Conservation (phyloP, 2,113 vertebrate species). For the Chunga burmeisteri region DNA sequence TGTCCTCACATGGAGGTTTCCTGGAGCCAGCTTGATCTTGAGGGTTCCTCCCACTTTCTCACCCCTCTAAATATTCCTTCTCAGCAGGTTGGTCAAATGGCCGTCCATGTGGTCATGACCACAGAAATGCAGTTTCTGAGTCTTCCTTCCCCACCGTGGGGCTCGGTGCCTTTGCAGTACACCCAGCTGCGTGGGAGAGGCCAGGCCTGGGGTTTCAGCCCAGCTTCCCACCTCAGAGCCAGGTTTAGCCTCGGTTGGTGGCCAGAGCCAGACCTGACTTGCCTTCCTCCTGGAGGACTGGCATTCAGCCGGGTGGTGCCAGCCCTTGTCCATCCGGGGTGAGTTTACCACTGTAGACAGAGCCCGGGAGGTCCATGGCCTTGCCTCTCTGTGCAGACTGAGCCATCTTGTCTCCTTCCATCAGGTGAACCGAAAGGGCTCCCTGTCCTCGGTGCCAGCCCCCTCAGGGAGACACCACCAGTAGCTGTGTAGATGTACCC, state of each 20-base stretch:
- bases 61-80: background rate
- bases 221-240: background rate
- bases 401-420: background rate
- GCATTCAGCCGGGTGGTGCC: background rate
- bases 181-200: background rate
- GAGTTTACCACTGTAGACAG: background rate
- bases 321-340: background rate
- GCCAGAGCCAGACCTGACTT: background rate
- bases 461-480: rapidly evolving
- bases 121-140: background rate
- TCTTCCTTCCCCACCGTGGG: background rate
- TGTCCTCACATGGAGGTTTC: background rate
- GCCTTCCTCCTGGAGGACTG: background rate
- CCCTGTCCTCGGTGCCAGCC: background rate
- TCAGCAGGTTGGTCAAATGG: background rate
- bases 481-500: background rate
- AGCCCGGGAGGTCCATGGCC: rapidly evolving
- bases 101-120: background rate
- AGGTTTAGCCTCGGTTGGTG: rapidly evolving
- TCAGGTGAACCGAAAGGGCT: background rate
- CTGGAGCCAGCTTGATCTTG: background rate
- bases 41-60: background rate
- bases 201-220: background rate
- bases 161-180: background rate
- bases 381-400: background rate